These are phyloP conservation scores for Ochropacha duplaris DNA, from an alignment of 2,888 invertebrate genomes.

Conservation along the genomic window DNA sequence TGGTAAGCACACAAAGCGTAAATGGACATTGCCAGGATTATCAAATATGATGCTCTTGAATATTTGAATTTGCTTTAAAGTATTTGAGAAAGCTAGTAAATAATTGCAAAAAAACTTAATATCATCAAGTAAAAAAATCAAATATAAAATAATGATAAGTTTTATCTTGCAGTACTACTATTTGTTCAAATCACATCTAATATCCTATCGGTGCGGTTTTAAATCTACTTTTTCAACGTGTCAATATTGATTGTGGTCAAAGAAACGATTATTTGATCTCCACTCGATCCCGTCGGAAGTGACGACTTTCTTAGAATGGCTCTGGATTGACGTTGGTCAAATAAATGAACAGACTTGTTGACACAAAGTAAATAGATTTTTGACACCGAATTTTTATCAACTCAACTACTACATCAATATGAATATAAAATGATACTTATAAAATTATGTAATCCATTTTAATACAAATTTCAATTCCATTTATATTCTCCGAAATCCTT, in stretches of 20 bases:
- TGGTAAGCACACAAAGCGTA: too few species aligned
- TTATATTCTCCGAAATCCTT: background rate
- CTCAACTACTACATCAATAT: background rate
- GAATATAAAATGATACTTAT: background rate
- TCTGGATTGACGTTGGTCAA: slow-evolving; percentile 30
- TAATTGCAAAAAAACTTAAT: too few species aligned
- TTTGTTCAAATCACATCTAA: slow-evolving; percentile 66
- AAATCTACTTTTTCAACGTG: slow-evolving; percentile 47
- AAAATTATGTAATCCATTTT: background rate
- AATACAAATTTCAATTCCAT: background rate
- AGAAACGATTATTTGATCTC: slow-evolving; percentile 62
- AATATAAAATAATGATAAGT: background rate
- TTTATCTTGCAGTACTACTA: slow-evolving; percentile 19
- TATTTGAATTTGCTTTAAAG: too few species aligned
- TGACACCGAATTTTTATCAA: slow-evolving; percentile 2
- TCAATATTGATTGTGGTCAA: slow-evolving; percentile 63
- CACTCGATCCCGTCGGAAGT: slow-evolving; percentile 52
- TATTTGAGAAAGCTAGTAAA: too few species aligned
- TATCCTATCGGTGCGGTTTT: slow-evolving; percentile 37
- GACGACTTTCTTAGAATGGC: slow-evolving; percentile 54
- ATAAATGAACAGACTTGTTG: slow-evolving; percentile 6
- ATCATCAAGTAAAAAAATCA: background rate
- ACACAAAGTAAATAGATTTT: slow-evolving; percentile 9
- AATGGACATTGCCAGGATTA: too few species aligned
- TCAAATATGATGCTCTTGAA: too few species aligned